Base-by-base conservation (phyloP, 2,113 vertebrate species). In the Hypomesus transpacificus region DNA sequence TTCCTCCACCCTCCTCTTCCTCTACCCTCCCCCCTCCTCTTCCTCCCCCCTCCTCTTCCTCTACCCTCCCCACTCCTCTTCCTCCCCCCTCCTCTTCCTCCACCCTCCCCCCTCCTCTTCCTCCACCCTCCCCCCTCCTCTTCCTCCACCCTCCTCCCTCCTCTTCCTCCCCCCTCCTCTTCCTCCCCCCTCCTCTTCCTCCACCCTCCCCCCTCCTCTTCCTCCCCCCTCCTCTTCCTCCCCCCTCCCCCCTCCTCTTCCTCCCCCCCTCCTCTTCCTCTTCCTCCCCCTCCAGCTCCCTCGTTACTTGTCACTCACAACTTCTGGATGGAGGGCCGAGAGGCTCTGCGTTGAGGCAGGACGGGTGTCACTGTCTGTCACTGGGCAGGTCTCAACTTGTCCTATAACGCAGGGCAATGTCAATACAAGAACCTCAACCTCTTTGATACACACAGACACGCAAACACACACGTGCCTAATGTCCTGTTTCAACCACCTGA, bases 381-480 rank as follows among this genome's bases (percentile, higher is more conserved):
- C 64, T 16, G 26, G 71, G 26, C 80, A 69, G 61, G 77, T 69
- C 39, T 71, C 34, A 62, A 72, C 81, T 66, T 76, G 81, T 72
- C 69, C 56, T 26, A n/a, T 31, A 66, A 51, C 52, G 61, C 51
- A 62, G 31, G 62, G 59, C 67, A 68, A 21, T 22, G 16, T 24
- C 20, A 63, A n/a, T 34, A 61, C 26, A 70, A 31, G 24, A 34
- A 50, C 6, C 8, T 9, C n/a, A 51, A n/a, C 14, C 3, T 31
- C 62, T 26, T 62, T 17, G 34, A 59, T 21, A 46, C 50, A 51
- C 24, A 66, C 53, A 59, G 60, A 58, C 53, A 66, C 61, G 58
- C 68, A 28, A 24, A 62, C 57, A 69, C n/a, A 75, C 26, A 56
- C 67, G 63, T 66, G 21, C 16, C 39, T 56, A 56, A 56, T 59